Base-by-base conservation (phyloP, 2,797 vertebrate genomes). In the Gallinago solitaria region DNA sequence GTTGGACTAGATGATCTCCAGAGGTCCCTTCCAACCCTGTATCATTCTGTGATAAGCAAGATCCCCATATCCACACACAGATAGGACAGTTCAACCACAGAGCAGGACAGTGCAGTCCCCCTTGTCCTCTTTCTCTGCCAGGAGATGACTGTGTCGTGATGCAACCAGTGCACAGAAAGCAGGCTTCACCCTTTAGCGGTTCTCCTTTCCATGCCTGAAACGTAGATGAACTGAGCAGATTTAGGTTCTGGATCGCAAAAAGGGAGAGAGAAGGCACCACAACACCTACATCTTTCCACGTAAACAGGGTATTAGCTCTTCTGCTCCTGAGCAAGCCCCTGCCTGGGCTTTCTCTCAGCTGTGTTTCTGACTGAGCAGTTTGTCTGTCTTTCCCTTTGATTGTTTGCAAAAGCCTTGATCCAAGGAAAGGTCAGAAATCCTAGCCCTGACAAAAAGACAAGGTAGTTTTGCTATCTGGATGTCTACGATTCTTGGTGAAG, bases 61-160 rank as follows among this genome's bases (percentile, higher is more conserved):
- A 43, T 59, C 37, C 57, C 18, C 32, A 11, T 19, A 41, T 32
- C n/a, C 56, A 60, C 50, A 33, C 10, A 63, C 47, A 50, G 35
- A 61, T 0, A 5, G 56, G 33, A 82, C 20, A 18, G 37, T 63
- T 82, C 27, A 64, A 9, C 19, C 37, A 47, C 41, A 0, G 0
- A 27, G 47, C 0, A 0, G 30, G 48, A 39, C 1, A 0, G 12
- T 43, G 30, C 43, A 18, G 41, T 48, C 8, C 8, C 9, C 10
- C 12, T 53, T 4, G 0, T n/a, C 37, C 20, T 5, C 13, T 48
- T 87, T 50, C 28, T 63, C 24, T 77, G 50, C 11, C n/a, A 27
- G 68, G 21, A 41, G 30, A 32, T 30, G 37, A 19, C 53, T 8
- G 16, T 30, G 28, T 87, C 8, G 0, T 51, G 25, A 47, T 15